A percentile compares a stretch with the other conserved stretches of the same genome.
phyloP scores from a whole-genome alignment of 1,140 invertebrate genomes.

The Drosophila bocqueti region DNA sequence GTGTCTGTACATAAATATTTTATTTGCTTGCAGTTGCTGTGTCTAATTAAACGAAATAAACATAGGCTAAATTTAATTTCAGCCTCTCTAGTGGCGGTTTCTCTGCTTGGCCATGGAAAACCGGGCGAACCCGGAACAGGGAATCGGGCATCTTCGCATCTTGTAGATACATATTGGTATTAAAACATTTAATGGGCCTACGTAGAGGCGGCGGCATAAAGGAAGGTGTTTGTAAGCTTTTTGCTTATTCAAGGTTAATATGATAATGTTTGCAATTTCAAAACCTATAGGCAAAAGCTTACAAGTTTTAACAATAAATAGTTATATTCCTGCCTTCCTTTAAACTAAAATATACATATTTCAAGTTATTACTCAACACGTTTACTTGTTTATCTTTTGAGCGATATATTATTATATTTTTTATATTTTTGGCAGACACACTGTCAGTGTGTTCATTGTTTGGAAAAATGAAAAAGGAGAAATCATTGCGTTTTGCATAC shows the following conservation, averaged over 20 bases:
- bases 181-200: constrained; percentile 27
- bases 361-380: not conserved
- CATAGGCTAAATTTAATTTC: constrained; percentile 77
- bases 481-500: constrained; percentile 32
- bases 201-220: too few species aligned
- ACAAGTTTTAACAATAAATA: not conserved
- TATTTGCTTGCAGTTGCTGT: constrained; percentile 76
- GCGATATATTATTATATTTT: not conserved
- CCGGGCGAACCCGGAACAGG: constrained; percentile 41
- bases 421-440: constrained; percentile 15
- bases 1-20: constrained; percentile 76
- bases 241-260: not conserved
- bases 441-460: constrained; percentile 29
- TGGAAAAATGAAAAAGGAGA: not conserved
- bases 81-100: constrained; percentile 62
- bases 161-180: constrained; percentile 17
- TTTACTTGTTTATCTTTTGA: not conserved
- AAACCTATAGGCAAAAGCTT: not conserved
- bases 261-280: not conserved
- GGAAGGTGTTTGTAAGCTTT: not conserved
- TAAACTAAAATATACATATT: not conserved
- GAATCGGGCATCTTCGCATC: constrained; percentile 10
- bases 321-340: too few species aligned
- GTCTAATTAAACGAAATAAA: constrained; percentile 82
- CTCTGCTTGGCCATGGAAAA: constrained; percentile 45